Percentiles rank a stretch among this genome's conserved stretches.
These are phyloP conservation scores for Agraylea sexmaculata DNA, from an alignment of 1,140 invertebrate genomes.

Conservation along the genomic window DNA sequence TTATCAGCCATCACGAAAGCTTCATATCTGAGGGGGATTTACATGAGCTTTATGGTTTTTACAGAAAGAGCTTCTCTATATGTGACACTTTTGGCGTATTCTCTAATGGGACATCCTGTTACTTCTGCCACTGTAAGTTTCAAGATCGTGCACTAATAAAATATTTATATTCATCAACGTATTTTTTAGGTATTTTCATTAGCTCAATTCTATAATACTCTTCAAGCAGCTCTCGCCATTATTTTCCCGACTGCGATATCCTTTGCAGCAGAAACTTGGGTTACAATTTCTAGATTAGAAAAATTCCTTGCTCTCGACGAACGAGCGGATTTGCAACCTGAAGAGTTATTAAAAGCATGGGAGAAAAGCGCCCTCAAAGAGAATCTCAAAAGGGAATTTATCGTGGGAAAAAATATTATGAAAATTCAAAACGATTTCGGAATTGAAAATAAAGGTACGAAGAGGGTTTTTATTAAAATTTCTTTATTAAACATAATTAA, in stretches of 20 bases:
- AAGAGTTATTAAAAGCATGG: too few relatives aligned
- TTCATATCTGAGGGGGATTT: slow-evolving; percentile 57
- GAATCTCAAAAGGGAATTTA: neutral
- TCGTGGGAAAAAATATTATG: too few relatives aligned
- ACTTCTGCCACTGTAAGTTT: slow-evolving; percentile 47
- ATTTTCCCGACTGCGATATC: slow-evolving; percentile 66
- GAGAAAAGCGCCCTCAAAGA: too few relatives aligned
- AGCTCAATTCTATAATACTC: slow-evolving; percentile 41
- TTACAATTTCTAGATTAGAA: slow-evolving; percentile 57
- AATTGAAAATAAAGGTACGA: neutral
- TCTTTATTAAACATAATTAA: too few relatives aligned
- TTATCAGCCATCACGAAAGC: slow-evolving; percentile 29
- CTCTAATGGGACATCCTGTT: slow-evolving; percentile 49
- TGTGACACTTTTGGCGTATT: slow-evolving; percentile 53
- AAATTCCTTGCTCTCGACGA: slow-evolving; percentile 54
- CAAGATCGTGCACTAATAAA: neutral
- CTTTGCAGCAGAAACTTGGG: slow-evolving; percentile 50
- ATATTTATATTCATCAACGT: slow-evolving; percentile 1
- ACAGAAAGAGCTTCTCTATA: slow-evolving; percentile 61
- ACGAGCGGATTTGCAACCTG: slow-evolving; percentile 25
- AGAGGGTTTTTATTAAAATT: too few relatives aligned
- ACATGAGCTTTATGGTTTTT: slow-evolving; percentile 59
- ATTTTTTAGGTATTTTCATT: slow-evolving; percentile 38
- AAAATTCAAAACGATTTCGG: neutral
- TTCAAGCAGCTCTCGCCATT: slow-evolving; percentile 46